Percentiles rank a stretch among this genome's conserved stretches.
These are phyloP conservation scores for Valencia hispanica DNA, from an alignment of 2,797 vertebrate species.

Conservation along the genomic window DNA sequence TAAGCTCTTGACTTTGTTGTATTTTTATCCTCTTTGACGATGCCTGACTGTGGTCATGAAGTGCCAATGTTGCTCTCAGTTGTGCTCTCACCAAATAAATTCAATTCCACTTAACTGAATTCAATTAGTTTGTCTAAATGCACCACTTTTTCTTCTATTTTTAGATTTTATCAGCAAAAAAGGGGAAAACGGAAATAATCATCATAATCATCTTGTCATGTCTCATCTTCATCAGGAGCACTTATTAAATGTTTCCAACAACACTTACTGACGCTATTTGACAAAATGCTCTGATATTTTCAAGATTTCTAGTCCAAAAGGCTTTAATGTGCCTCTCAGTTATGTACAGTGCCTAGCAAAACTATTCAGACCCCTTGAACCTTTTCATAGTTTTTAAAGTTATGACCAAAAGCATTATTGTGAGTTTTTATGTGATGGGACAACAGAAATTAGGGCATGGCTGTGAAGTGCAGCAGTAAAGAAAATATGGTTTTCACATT, in stretches of 20 bases:
- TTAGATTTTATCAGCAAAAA: constrained; percentile 19
- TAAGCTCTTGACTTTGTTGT: neutral
- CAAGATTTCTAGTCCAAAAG: neutral
- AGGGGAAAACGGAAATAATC: constrained; percentile 48
- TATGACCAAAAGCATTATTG: neutral
- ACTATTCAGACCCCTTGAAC: neutral
- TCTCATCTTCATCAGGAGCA: constrained; percentile 30
- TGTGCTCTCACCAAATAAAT: neutral
- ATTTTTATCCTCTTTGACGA: neutral
- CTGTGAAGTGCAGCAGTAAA: neutral
- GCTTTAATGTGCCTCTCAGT: neutral
- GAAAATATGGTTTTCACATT: neutral
- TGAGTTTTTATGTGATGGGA: neutral
- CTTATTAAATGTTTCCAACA: constrained; percentile 27
- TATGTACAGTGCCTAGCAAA: neutral
- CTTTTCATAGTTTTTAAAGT: neutral
- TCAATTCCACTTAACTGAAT: constrained; percentile 9
- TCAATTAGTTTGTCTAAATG: constrained; percentile 58
- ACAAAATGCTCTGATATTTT: too few species aligned
- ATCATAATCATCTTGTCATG: constrained; percentile 32
- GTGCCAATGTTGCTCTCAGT: neutral
- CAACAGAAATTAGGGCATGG: neutral
- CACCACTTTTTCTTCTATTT: constrained; percentile 52
- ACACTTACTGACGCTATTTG: neutral
- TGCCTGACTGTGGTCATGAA: neutral